Evolutionary conservation across 1,140 invertebrate species (phyloP), one percentile per base, ranked within the genome.

Genomic region (Agraylea sexmaculata): DNA sequence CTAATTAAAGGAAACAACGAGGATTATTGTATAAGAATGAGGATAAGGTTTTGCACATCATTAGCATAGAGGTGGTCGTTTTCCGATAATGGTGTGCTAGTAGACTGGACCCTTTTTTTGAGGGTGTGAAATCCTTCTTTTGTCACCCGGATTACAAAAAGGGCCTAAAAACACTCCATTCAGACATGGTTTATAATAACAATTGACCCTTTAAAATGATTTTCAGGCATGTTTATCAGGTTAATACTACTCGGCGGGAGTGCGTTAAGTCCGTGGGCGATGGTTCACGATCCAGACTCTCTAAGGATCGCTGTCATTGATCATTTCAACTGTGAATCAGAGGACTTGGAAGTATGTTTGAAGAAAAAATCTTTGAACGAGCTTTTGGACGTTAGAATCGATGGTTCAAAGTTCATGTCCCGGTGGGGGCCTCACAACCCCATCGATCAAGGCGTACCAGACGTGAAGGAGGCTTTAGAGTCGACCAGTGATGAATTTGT

Each of bases 201-300:
- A 25, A 25, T 25, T n/a, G 6, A 25, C 23, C 6, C n/a, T 25
- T 4, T 35, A 10, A 40, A 10, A 12, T 47, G n/a, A 52, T 59
- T 42, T 57, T 47, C 65, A 82, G 80, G 77, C 49, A 68, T 93
- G 25, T 87, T 93, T 59, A 78, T 85, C 18, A 77, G 87, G 25
- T 82, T 85, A 3, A 73, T 93, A 21, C 64, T 94, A 28, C 70
- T 92, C 51, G 89, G 86, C 50, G 90, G 90, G 3, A 87, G 88
- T 0, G 83, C 87, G 2, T 64, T 92, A 21, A 83, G 83, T 55
- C 82, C 83, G 2, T 87, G 80, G 75, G 84, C 86, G 5, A 66
- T 85, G 25, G 75, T 81, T 18, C 75, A 79, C 29, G 78, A 88
- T 54, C 75, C 86, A 1, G 72, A 80, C 34, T 66, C 74, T 19